Conservation (phyloP, 2,888 invertebrate species). For the Synanthedon myopaeformis region DNA sequence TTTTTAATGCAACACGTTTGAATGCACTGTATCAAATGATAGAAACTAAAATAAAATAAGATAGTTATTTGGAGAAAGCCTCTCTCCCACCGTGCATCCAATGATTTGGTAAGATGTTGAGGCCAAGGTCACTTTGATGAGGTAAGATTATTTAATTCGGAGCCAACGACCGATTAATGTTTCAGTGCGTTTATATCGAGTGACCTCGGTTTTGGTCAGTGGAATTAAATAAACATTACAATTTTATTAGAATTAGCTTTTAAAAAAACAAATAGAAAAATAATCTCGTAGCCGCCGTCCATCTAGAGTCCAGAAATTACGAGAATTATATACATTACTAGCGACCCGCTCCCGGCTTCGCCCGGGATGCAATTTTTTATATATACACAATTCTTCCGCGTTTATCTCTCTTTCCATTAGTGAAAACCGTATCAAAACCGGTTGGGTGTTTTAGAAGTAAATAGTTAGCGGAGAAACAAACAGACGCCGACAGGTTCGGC, state of each 20-base stretch:
- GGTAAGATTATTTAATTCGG: constrained; percentile 6
- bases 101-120: constrained; percentile 2
- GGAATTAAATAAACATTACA: no score
- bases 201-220: no score
- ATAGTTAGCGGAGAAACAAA: no score
- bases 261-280: no score
- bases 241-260: no score
- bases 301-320: no score
- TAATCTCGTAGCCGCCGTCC: no score
- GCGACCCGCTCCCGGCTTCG: neutral
- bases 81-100: constrained; percentile 23
- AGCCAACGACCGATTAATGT: constrained; percentile 13
- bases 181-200: neutral
- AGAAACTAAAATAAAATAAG: neutral
- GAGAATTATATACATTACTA: neutral
- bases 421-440: no score
- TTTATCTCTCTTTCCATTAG: no score
- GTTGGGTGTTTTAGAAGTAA: no score
- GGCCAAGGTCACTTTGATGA: constrained; percentile 15
- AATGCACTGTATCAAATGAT: neutral
- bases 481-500: no score
- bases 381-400: no score
- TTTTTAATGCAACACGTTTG: neutral
- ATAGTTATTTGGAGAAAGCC: constrained; percentile 16
- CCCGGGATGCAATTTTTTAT: neutral